Conservation (phyloP, 2,113 vertebrate species). For the Cephalopholis sonnerati region DNA sequence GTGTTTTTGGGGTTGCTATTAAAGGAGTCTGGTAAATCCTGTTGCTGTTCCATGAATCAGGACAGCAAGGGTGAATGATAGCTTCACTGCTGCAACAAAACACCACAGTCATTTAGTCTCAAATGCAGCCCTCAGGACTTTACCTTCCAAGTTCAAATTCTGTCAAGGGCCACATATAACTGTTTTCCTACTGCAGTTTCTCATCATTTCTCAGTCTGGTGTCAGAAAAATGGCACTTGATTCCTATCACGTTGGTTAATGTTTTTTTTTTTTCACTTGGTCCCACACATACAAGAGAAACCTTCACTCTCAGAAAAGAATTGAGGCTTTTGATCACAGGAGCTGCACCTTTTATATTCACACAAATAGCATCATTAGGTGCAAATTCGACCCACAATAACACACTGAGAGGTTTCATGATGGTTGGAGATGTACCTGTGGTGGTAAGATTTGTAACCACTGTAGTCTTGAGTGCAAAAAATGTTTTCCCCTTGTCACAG, state of each 20-base stretch:
- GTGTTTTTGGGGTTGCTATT: slow-evolving; percentile 3
- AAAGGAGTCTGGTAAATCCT: background rate
- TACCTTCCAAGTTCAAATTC: background rate
- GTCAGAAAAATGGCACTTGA: background rate
- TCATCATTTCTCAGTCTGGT: background rate
- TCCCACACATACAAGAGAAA: background rate
- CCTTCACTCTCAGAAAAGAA: background rate
- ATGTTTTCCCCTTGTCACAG: background rate
- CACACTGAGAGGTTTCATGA: background rate
- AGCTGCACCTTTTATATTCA: background rate
- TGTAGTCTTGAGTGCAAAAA: background rate
- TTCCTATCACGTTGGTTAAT: background rate
- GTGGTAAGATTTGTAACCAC: background rate
- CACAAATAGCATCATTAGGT: background rate
- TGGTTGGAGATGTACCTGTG: background rate
- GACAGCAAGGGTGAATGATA: background rate
- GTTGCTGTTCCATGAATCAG: slow-evolving; percentile 3
- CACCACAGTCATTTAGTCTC: background rate
- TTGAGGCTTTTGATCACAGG: background rate
- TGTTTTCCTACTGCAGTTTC: background rate
- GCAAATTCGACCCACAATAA: background rate
- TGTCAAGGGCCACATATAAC: background rate
- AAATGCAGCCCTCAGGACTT: background rate
- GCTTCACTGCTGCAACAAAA: background rate
- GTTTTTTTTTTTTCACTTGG: background rate